Evolutionary conservation across 2,888 invertebrate species (phyloP).

Genomic region (Polyploca ridens): DNA sequence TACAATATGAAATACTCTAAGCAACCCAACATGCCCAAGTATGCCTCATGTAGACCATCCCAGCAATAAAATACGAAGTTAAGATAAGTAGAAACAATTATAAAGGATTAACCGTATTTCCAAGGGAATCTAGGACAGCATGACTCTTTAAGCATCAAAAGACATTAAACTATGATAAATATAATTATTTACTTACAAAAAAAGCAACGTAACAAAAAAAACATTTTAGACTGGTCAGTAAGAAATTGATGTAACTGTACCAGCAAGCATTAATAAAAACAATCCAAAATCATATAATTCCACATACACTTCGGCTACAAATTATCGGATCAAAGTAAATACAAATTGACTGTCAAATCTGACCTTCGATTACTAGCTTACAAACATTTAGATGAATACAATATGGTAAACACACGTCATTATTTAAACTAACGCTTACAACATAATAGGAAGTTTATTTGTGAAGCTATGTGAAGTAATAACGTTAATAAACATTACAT

Average conservation of each 20-base stretch:
- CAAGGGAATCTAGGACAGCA: not conserved
- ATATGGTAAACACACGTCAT: conserved; percentile 25
- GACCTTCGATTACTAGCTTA: conserved; percentile 22
- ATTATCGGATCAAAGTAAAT: not conserved
- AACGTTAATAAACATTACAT: conserved; percentile 6
- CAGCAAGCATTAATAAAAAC: no score
- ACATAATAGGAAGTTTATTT: conserved; percentile 22
- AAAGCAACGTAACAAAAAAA: no score
- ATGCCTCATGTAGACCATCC: not conserved
- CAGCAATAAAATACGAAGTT: not conserved
- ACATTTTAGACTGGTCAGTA: no score
- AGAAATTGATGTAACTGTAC: no score
- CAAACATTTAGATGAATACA: conserved; percentile 22
- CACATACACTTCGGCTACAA: not conserved
- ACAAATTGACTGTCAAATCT: conserved; percentile 17
- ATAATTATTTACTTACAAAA: no score
- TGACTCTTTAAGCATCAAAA: no score
- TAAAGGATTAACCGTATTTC: not conserved
- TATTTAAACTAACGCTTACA: conserved; percentile 23
- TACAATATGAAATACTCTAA: not conserved
- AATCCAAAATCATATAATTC: no score
- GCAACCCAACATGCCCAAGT: not conserved
- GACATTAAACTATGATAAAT: no score
- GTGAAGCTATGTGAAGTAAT: not conserved
- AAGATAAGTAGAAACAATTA: not conserved